phyloP scores from a whole-genome alignment of 64 coral and sea anemone genomes.

The Pocillopora damicornis region DNA sequence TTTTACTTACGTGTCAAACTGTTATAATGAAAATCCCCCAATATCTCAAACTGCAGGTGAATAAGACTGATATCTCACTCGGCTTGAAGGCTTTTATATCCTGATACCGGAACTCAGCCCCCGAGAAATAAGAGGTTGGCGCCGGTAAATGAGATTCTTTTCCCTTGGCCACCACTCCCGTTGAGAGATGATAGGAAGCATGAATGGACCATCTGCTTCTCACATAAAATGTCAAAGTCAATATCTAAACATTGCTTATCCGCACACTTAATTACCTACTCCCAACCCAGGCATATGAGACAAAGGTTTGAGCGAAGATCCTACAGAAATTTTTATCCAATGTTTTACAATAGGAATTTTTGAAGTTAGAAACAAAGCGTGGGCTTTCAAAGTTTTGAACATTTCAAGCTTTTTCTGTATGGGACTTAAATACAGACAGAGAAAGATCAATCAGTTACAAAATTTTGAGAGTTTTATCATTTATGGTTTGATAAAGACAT shows the following conservation, averaged over 20 bases:
- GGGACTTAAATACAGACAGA: too few species aligned
- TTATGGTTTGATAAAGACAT: background rate
- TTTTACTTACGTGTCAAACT: slow-evolving; percentile 14
- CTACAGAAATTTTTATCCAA: background rate
- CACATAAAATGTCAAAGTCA: slow-evolving; percentile 16
- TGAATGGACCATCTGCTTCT: slow-evolving; percentile 27
- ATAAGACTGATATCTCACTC: slow-evolving; percentile 24
- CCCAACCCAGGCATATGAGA: background rate
- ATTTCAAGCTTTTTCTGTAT: too few species aligned
- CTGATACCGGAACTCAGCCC: slow-evolving; percentile 30
- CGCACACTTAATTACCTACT: slow-evolving; percentile 7
- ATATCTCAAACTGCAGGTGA: slow-evolving; percentile 6
- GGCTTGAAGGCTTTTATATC: background rate
- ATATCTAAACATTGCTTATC: background rate
- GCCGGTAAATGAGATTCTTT: slow-evolving; percentile 27
- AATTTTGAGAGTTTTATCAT: background rate
- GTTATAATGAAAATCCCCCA: background rate
- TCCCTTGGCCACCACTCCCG: background rate
- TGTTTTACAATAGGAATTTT: background rate
- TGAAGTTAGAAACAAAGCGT: too few species aligned
- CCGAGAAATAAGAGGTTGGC: slow-evolving; percentile 13
- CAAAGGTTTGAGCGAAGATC: background rate
- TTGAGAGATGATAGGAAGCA: background rate
- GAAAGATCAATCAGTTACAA: too few species aligned
- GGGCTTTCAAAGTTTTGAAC: too few species aligned